Conservation (phyloP, 1,140 invertebrate species). For the Calliopsis andreniformis region DNA sequence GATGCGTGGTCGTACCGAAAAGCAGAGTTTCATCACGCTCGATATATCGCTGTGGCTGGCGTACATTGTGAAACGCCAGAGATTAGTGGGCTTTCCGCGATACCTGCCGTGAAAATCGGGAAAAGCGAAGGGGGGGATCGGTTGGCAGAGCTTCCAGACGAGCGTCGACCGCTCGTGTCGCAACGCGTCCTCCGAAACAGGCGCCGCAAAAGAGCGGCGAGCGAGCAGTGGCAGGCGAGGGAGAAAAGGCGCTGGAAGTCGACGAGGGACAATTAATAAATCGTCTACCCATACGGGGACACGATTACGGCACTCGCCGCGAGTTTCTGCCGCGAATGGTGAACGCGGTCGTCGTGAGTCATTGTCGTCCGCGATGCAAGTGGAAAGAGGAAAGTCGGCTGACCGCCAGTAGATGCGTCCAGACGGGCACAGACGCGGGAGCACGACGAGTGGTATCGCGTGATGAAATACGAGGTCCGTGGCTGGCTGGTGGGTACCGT, state of each 20-base stretch:
- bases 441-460: slow-evolving; percentile 8
- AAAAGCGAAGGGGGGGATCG: slow-evolving; percentile 11
- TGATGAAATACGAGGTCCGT: slow-evolving; percentile 46
- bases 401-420: neutral
- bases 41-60: slow-evolving; percentile 6
- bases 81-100: slow-evolving; percentile 46
- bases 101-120: slow-evolving; percentile 7
- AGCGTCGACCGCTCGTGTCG: slow-evolving; percentile 43
- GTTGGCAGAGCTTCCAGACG: slow-evolving; percentile 41
- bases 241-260: slow-evolving; percentile 17
- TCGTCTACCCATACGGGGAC: slow-evolving; percentile 62
- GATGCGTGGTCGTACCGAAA: slow-evolving; percentile 10
- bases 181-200: slow-evolving; percentile 61
- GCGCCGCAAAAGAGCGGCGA: slow-evolving; percentile 60
- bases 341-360: slow-evolving; percentile 67
- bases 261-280: slow-evolving; percentile 71
- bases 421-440: neutral
- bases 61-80: slow-evolving; percentile 33
- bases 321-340: slow-evolving; percentile 63
- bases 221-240: neutral
- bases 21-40: slow-evolving; percentile 28
- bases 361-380: slow-evolving; percentile 43
- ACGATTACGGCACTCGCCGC: slow-evolving; percentile 30
- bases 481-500: slow-evolving; percentile 15
- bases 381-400: slow-evolving; percentile 40